Evolutionary conservation across 2,888 invertebrate genomes (phyloP).

Genomic region (Caenorhabditis sinica): DNA sequence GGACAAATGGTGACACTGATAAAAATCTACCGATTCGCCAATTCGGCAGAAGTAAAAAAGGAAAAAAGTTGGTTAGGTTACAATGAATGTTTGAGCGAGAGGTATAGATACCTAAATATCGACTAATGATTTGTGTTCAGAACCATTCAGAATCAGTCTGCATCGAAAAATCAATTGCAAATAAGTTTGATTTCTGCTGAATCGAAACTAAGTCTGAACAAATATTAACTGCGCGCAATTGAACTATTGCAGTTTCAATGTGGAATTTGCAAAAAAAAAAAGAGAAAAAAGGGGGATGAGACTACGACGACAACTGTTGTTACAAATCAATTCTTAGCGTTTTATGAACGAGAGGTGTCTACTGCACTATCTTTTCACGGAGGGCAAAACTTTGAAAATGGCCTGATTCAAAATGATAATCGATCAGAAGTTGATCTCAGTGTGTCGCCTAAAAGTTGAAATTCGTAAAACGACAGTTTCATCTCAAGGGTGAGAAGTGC

Average conservation of each 20-base stretch:
- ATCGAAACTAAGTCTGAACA: constrained; percentile 54
- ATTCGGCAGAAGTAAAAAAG: constrained; percentile 5
- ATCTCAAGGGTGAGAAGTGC: neutral
- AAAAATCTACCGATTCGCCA: constrained; percentile 34
- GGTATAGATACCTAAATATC: neutral
- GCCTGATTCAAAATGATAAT: constrained; percentile 49
- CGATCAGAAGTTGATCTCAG: constrained; percentile 45
- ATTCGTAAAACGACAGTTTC: neutral
- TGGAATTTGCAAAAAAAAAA: constrained; percentile 34
- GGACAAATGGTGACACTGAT: constrained; percentile 33
- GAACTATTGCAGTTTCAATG: constrained; percentile 25
- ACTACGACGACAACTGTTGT: constrained; percentile 35
- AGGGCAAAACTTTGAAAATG: constrained; percentile 30
- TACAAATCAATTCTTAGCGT: constrained; percentile 31
- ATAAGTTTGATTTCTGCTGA: constrained; percentile 2
- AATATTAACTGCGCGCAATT: constrained; percentile 17
- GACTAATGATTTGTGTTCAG: neutral
- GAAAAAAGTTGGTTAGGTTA: constrained; percentile 11
- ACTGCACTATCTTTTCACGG: constrained; percentile 13
- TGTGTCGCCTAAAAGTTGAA: neutral
- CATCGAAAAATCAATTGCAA: constrained; percentile 25
- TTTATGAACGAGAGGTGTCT: constrained; percentile 33
- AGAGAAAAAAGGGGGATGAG: constrained; percentile 1
- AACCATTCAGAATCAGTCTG: neutral
- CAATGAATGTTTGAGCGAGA: constrained; percentile 32